phyloP scores from a whole-genome alignment of 2,888 invertebrate genomes.

The Bellardia bayeri region DNA sequence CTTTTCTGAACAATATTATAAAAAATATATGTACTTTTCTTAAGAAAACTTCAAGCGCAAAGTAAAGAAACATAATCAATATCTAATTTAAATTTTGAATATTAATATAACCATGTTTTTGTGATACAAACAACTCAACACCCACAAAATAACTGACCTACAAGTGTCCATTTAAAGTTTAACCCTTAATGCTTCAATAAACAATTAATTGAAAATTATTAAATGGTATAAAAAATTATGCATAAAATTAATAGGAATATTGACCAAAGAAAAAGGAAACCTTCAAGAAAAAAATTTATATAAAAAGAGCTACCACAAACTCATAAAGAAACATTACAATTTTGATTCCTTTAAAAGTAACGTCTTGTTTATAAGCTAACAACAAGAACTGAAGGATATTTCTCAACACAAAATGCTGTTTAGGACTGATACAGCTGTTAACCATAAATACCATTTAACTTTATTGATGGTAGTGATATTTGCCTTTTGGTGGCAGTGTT shows the following conservation, averaged over 20 bases:
- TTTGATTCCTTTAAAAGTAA: constrained; percentile 25
- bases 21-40: too few species aligned
- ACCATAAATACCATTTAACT: constrained; percentile 5
- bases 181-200: constrained; percentile 53
- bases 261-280: not conserved
- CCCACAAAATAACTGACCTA: constrained; percentile 51
- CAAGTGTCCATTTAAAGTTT: not conserved
- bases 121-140: constrained; percentile 21
- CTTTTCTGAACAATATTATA: too few species aligned
- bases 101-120: constrained; percentile 23
- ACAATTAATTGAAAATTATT: constrained; percentile 61
- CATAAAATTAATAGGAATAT: constrained; percentile 30
- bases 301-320: constrained; percentile 32
- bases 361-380: not conserved
- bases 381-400: not conserved
- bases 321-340: not conserved
- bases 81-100: constrained; percentile 53
- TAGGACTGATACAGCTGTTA: not conserved
- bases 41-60: too few species aligned
- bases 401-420: constrained; percentile 31
- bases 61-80: not conserved
- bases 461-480: constrained; percentile 33
- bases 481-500: constrained; percentile 40
- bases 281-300: not conserved
- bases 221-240: constrained; percentile 21